Percentiles rank a stretch among this genome's conserved stretches.
These are phyloP conservation scores for Aeoliscus strigatus DNA, from an alignment of 2,797 vertebrate genomes.

Conservation along the genomic window DNA sequence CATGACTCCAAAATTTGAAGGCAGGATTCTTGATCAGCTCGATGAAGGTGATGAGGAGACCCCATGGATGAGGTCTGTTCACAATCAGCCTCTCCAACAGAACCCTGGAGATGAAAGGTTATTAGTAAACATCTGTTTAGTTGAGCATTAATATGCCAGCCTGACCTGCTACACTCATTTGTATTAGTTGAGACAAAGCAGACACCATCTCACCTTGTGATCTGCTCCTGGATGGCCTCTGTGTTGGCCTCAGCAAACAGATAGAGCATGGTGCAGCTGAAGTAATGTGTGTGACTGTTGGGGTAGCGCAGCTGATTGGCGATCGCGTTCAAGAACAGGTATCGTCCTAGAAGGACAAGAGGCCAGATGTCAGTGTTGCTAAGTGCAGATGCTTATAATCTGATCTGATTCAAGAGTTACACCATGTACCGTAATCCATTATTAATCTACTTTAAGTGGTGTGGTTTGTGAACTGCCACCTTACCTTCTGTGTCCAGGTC, in stretches of 20 bases:
- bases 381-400: background rate
- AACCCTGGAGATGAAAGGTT: constrained; percentile 73
- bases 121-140: too few relatives aligned
- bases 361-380: too few relatives aligned
- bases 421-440: too few relatives aligned
- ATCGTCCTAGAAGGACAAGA: constrained; percentile 80
- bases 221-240: constrained; percentile 98
- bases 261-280: constrained; percentile 99
- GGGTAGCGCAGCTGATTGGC: constrained; percentile 99
- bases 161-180: background rate
- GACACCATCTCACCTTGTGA: constrained; percentile 83
- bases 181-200: background rate
- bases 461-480: constrained; percentile 4
- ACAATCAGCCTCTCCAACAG: constrained; percentile 97
- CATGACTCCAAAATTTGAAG: constrained; percentile 99
- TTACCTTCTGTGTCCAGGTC: constrained; percentile 98
- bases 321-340: constrained; percentile 97
- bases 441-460: too few relatives aligned
- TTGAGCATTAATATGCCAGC: too few relatives aligned
- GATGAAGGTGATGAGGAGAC: constrained; percentile 98
- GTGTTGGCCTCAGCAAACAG: constrained; percentile 98
- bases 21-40: constrained; percentile 99
- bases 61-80: constrained; percentile 99
- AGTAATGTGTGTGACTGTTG: constrained; percentile 99
- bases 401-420: too few relatives aligned